A percentile compares a stretch with the other conserved stretches of the same genome.
Evolutionary conservation across 2,113 vertebrate species (phyloP).

Genomic region (Buteo buteo): DNA sequence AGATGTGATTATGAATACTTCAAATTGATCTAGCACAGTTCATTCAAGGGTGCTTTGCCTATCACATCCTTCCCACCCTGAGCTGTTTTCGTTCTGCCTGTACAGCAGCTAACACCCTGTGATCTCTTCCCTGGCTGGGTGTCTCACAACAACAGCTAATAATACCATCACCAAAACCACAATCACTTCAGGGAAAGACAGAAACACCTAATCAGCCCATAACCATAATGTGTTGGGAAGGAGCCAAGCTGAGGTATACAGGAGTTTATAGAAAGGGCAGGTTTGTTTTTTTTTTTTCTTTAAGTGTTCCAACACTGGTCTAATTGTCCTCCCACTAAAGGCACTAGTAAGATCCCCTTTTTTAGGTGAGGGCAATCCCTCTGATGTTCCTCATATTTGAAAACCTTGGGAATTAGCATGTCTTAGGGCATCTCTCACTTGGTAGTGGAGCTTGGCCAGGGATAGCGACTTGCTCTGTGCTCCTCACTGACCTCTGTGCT

Average conservation of each 20-base stretch:
- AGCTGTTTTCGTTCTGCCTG: not conserved
- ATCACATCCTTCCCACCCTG: not conserved
- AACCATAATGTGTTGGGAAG: not conserved
- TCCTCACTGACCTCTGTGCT: not conserved
- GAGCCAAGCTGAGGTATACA: not conserved
- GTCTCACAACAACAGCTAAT: not conserved
- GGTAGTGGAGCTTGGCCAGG: accelerated
- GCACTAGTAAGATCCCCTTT: not conserved
- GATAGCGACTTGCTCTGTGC: not conserved
- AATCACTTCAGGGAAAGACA: not conserved
- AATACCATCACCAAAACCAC: not conserved
- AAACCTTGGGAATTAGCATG: not conserved
- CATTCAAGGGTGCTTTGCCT: not conserved
- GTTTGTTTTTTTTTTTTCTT: not conserved
- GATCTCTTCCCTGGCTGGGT: not conserved
- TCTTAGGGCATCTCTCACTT: not conserved
- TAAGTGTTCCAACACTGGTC: not conserved
- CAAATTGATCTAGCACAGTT: not conserved
- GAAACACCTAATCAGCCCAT: not conserved
- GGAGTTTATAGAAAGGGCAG: not conserved
- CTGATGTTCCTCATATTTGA: not conserved
- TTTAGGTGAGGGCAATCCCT: not conserved
- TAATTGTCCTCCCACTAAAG: not conserved
- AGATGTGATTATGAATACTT: not conserved
- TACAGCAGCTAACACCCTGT: not conserved